phyloP scores from a whole-genome alignment of 2,797 vertebrate genomes.

The Enteromius anoplus region DNA sequence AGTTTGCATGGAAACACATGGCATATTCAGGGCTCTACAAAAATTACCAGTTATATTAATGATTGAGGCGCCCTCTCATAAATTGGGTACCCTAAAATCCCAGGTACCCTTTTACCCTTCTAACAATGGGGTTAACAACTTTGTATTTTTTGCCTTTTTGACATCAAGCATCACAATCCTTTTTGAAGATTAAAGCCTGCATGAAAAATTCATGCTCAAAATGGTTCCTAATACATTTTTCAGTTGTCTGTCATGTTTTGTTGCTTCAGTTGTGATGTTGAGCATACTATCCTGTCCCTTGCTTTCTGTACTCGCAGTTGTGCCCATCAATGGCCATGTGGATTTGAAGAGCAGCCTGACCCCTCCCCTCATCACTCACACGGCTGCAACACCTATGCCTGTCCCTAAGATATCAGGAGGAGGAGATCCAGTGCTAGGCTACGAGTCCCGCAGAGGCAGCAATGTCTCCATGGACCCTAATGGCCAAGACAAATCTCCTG shows the following conservation, averaged over 20 bases:
- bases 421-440: constrained; percentile 77
- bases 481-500: constrained; percentile 88
- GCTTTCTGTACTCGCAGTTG: constrained; percentile 73
- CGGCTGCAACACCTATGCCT: constrained; percentile 94
- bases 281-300: background rate
- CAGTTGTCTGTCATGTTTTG: constrained; percentile 50
- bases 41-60: too few species aligned
- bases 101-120: constrained; percentile 4
- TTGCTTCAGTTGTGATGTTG: constrained; percentile 35
- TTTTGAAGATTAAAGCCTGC: constrained; percentile 28
- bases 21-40: too few species aligned
- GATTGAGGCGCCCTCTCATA: too few species aligned
- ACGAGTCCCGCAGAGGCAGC: constrained; percentile 84
- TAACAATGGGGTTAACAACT: background rate
- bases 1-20: background rate
- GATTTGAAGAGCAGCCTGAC: constrained; percentile 90
- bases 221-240: constrained; percentile 55
- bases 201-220: constrained; percentile 52
- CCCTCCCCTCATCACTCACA: constrained; percentile 97
- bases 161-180: background rate
- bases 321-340: constrained; percentile 87
- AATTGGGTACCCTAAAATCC: too few species aligned
- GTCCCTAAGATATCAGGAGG: constrained; percentile 86
- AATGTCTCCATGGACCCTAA: constrained; percentile 83
- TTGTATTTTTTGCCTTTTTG: constrained; percentile 11